Evolutionary conservation across 2,888 invertebrate genomes (phyloP).

Genomic region (Isotomurus palustris): DNA sequence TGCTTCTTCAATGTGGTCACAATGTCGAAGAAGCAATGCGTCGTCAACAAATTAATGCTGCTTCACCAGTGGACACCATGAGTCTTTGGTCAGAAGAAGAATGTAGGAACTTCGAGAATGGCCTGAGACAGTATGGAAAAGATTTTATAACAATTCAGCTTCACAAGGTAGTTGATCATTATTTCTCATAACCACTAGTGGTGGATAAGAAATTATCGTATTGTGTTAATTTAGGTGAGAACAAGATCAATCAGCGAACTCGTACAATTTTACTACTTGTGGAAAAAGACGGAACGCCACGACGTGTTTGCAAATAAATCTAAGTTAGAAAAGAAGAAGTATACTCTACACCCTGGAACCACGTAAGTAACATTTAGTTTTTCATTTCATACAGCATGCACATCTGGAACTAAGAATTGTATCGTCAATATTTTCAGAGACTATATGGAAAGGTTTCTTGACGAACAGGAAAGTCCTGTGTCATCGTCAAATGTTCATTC

Average conservation of each 20-base stretch:
- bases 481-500: constrained; percentile 66
- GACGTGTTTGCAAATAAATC: constrained; percentile 83
- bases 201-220: neutral
- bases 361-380: constrained; percentile 57
- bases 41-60: constrained; percentile 67
- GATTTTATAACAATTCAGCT: constrained; percentile 92
- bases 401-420: neutral
- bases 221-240: constrained; percentile 58
- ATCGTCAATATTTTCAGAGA: constrained; percentile 55
- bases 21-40: constrained; percentile 89
- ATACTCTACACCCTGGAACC: constrained; percentile 82
- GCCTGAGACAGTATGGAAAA: constrained; percentile 87
- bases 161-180: constrained; percentile 63
- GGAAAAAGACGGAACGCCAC: constrained; percentile 98
- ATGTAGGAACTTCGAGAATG: constrained; percentile 93
- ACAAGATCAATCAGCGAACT: constrained; percentile 93
- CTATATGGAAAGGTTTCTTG: constrained; percentile 87
- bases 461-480: constrained; percentile 67
- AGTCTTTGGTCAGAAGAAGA: constrained; percentile 96
- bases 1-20: constrained; percentile 88
- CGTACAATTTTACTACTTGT: constrained; percentile 83
- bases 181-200: neutral
- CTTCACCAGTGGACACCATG: constrained; percentile 63
- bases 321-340: constrained; percentile 85
- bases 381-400: neutral